Percentiles rank a stretch among this genome's conserved stretches.
phyloP scores from a whole-genome alignment of 2,888 invertebrate species.

The Himalopsyche japonica region DNA sequence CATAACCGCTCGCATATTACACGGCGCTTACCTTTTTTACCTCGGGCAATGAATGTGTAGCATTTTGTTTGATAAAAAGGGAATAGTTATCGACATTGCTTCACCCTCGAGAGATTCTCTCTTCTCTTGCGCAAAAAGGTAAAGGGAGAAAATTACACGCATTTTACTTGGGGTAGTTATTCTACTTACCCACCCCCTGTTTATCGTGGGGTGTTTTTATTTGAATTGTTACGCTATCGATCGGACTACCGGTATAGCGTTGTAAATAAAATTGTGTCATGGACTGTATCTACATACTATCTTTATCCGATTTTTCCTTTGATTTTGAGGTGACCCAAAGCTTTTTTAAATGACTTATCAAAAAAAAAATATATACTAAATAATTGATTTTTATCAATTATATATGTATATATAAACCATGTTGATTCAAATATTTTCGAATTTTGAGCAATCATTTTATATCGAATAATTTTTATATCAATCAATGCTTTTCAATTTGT shows the following conservation, averaged over 20 bases:
- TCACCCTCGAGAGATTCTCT: slow-evolving; percentile 1
- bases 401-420: too few relatives aligned
- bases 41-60: slow-evolving; percentile 37
- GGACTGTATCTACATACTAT: neutral
- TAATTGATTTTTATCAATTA: too few relatives aligned
- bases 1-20: neutral
- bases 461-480: too few relatives aligned
- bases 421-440: too few relatives aligned
- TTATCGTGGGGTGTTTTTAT: slow-evolving; percentile 12
- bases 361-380: too few relatives aligned
- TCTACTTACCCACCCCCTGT: slow-evolving; percentile 22
- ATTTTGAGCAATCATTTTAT: too few relatives aligned
- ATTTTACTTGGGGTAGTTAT: slow-evolving; percentile 32
- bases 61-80: slow-evolving; percentile 29
- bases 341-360: too few relatives aligned
- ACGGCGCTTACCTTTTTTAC: slow-evolving; percentile 29
- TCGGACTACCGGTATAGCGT: neutral
- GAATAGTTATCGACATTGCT: slow-evolving; percentile 31
- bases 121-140: neutral
- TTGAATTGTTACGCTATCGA: slow-evolving; percentile 14
- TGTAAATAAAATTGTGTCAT: neutral
- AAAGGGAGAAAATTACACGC: slow-evolving; percentile 33
- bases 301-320: neutral
- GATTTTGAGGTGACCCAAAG: too few relatives aligned
- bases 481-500: too few relatives aligned